Base-by-base conservation (phyloP, 1,140 invertebrate genomes). In the Bombus waltoni region DNA sequence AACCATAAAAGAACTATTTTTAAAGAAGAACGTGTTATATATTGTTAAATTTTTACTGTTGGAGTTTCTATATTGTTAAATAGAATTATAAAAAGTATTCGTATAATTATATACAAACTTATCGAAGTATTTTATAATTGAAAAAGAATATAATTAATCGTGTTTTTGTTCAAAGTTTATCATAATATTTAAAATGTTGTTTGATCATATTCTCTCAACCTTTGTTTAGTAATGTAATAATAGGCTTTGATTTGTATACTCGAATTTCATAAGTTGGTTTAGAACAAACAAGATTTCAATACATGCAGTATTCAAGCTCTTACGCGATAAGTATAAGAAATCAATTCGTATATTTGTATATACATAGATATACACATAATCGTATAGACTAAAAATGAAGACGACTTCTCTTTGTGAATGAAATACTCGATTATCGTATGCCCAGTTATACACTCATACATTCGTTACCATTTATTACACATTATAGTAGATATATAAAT, bases 401-500 rank as follows among this genome's bases (percentile, higher is more conserved):
- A 80, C 10, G 22, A 47, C 32, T 71, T 62, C 18, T 78, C 28
- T 70, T 79, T 44, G 25, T 44, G 22, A 79, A 57, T 57, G 57
- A 79, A 79, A 62, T 84, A 82, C 66, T 83, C 73, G 73, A 38
- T 68, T 70, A 72, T 72, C n/a, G 32, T 84, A 73, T 65, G 15
- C n/a, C 38, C 40, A 80, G 44, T 85, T 42, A 53, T 80, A 71
- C 57, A 35, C 35, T 59, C 47, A 65, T 71, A 73, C 47, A 80
- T 85, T 85, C 68, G 83, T 85, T 85, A 85, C 83, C 76, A 72
- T 73, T 83, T 85, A 78, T 38, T 77, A 72, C 22, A 57, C 44
- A 42, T 38, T 38, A 78, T 71, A 85, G 66, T 62, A 53, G 47
- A 53, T 62, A 62, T n/a, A 65, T 73, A 73, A 32, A 40, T 65